Evolutionary conservation across 2,113 vertebrate genomes (phyloP).

Genomic region (Malaclemys terrapin): DNA sequence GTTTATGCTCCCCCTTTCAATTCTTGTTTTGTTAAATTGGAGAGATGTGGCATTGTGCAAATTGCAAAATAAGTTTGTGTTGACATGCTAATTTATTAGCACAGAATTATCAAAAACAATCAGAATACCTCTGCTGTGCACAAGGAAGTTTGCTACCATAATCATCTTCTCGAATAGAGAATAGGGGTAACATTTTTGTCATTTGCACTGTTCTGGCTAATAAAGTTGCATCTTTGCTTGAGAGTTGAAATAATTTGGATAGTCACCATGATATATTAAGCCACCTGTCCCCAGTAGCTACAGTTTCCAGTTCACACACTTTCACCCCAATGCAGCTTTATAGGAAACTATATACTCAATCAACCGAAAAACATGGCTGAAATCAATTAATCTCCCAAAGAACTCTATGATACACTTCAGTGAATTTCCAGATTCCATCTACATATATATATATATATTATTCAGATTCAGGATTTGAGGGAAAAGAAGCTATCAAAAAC

Average conservation of each 20-base stretch:
- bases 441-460: background rate
- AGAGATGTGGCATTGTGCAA: background rate
- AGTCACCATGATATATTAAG: background rate
- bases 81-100: background rate
- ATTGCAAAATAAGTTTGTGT: background rate
- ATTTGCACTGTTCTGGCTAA: rapidly evolving
- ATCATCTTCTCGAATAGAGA: background rate
- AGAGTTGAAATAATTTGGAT: background rate
- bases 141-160: background rate
- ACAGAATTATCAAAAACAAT: background rate
- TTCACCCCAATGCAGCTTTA: background rate
- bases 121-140: background rate
- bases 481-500: background rate
- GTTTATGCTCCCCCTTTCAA: background rate
- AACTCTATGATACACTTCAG: background rate
- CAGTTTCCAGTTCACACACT: background rate
- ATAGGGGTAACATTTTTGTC: background rate
- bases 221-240: background rate
- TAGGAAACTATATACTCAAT: background rate
- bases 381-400: background rate
- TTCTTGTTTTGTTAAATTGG: background rate
- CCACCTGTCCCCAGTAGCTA: background rate
- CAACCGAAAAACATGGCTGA: background rate
- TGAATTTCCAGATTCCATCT: rapidly evolving
- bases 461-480: background rate